Conservation (phyloP, 1,140 invertebrate species). For the Drosophila varians region DNA sequence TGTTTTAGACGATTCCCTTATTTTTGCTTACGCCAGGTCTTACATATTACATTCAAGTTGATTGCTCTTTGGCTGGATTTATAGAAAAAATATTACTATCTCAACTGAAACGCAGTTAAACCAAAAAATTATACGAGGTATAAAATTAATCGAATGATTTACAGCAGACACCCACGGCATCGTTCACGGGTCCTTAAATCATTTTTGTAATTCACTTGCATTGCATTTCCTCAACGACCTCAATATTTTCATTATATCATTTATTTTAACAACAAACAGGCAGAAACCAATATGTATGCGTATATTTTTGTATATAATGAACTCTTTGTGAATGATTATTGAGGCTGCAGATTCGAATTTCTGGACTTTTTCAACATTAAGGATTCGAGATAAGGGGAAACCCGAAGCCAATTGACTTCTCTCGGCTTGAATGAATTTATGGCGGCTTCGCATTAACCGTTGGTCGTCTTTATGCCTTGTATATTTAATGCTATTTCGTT, state of each 20-base stretch:
- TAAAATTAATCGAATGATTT: conserved; percentile 55
- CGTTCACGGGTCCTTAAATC: neutral
- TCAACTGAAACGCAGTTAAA: neutral
- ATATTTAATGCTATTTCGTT: conserved; percentile 54
- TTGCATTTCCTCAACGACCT: conserved; percentile 37
- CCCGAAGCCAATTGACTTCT: conserved; percentile 42
- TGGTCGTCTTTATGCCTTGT: conserved; percentile 56
- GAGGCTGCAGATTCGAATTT: conserved; percentile 10
- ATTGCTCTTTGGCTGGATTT: conserved; percentile 30
- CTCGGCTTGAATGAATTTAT: conserved; percentile 57
- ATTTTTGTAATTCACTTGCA: conserved; percentile 43
- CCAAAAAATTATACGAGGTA: neutral
- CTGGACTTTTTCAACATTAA: conserved; percentile 23
- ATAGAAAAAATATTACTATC: neutral
- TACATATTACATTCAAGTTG: conserved; percentile 71
- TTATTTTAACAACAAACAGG: conserved; percentile 20
- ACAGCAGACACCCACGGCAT: conserved; percentile 14
- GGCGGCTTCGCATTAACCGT: conserved; percentile 47
- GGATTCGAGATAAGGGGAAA: conserved; percentile 32
- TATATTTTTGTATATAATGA: conserved; percentile 17
- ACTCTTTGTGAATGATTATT: conserved; percentile 44
- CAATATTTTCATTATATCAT: conserved; percentile 65
- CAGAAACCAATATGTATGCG: neutral
- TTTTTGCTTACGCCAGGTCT: conserved; percentile 42
- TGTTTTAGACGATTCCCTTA: conserved; percentile 50